Conservation (phyloP, 2,113 vertebrate species). For the Zapus hudsonius region DNA sequence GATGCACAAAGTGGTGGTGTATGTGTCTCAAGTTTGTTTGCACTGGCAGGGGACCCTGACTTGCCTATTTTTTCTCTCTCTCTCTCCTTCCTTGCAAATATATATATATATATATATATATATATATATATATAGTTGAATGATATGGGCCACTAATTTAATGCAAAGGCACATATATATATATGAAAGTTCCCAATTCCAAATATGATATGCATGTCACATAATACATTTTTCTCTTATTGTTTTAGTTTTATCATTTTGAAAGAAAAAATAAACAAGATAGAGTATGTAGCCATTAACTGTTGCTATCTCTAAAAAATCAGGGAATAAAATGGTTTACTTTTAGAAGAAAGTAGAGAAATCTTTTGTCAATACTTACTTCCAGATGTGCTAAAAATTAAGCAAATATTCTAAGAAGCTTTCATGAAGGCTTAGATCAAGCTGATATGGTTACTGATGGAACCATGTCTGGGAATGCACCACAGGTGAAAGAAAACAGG, state of each 20-base stretch:
- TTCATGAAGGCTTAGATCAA: background rate
- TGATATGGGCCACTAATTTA: too few species aligned
- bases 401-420: background rate
- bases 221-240: background rate
- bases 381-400: background rate
- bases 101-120: too few species aligned
- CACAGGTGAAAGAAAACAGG: background rate
- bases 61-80: too few species aligned
- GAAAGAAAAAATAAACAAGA: background rate
- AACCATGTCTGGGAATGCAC: background rate
- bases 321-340: background rate
- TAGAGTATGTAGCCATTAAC: background rate
- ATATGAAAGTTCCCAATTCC: too few species aligned
- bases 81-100: too few species aligned
- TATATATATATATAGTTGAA: too few species aligned
- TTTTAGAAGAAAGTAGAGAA: background rate
- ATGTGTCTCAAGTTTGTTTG: too few species aligned
- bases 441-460: background rate
- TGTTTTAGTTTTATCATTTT: background rate
- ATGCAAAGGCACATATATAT: too few species aligned
- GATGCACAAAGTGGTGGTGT: too few species aligned
- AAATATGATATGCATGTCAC: background rate
- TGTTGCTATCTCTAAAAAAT: background rate
- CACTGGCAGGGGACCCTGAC: too few species aligned
- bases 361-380: background rate